Evolutionary conservation across 2,888 invertebrate species (phyloP).

Genomic region (Pyrochroa serraticornis): DNA sequence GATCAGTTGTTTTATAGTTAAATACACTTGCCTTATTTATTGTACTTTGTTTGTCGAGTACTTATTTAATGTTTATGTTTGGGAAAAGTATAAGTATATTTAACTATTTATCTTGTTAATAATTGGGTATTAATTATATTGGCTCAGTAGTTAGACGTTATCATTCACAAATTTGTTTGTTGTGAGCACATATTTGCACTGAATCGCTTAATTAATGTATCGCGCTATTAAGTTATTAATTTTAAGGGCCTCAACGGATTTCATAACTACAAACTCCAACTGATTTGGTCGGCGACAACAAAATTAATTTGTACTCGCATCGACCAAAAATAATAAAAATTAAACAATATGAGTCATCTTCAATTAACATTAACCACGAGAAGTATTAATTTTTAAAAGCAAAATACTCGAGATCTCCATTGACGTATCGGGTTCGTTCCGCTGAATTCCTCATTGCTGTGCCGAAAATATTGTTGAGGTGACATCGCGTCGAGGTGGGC

Average conservation of each 20-base stretch:
- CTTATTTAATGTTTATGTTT: slow-evolving; percentile 43
- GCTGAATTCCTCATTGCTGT: no score
- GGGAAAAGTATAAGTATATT: slow-evolving; percentile 40
- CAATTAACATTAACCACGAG: no score
- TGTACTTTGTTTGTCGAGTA: slow-evolving; percentile 39
- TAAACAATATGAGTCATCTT: no score
- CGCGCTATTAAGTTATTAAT: slow-evolving; percentile 22
- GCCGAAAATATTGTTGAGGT: no score
- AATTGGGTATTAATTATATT: slow-evolving; percentile 46
- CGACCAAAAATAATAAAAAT: no score
- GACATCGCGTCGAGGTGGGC: not conserved
- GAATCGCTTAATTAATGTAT: slow-evolving; percentile 29
- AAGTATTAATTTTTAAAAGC: no score
- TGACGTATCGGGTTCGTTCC: no score
- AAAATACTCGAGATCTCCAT: no score
- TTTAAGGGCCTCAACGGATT: slow-evolving; percentile 14
- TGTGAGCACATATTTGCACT: slow-evolving; percentile 28
- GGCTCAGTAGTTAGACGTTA: slow-evolving; percentile 42
- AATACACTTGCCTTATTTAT: slow-evolving; percentile 31
- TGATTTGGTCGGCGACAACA: no score
- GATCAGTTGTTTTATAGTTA: slow-evolving; percentile 29
- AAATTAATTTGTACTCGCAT: no score
- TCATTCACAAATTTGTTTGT: slow-evolving; percentile 37
- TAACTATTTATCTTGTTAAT: slow-evolving; percentile 46
- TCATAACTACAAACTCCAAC: not conserved